These are phyloP conservation scores for Saguinus midas DNA, from an alignment of 2,113 vertebrate species.

Conservation along the genomic window DNA sequence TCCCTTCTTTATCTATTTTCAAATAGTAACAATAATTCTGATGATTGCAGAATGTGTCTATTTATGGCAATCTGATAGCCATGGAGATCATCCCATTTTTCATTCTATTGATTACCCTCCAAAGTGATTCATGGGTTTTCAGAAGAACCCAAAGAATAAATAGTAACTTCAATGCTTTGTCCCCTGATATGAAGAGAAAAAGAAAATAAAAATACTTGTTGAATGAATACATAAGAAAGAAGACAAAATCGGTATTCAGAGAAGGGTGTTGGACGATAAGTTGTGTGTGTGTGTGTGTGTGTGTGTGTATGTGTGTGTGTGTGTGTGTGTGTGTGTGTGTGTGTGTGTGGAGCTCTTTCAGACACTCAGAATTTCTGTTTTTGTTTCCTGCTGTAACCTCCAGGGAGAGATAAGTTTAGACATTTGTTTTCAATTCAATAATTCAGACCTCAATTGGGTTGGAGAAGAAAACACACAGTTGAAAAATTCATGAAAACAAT, in stretches of 20 bases:
- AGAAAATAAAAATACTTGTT: background rate
- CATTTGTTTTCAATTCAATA: background rate
- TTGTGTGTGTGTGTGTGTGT: background rate
- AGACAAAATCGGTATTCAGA: slow-evolving; percentile 30
- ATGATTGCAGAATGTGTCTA: slow-evolving; percentile 77
- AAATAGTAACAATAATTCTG: slow-evolving; percentile 79
- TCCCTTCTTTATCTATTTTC: slow-evolving; percentile 66
- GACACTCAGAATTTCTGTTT: background rate
- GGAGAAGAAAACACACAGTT: background rate
- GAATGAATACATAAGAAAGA: background rate
- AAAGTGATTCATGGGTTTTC: slow-evolving; percentile 66
- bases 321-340: background rate
- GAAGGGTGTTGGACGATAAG: background rate
- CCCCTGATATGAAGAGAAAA: background rate
- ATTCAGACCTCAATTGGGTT: background rate
- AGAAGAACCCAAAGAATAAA: slow-evolving; percentile 64
- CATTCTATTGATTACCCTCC: slow-evolving; percentile 67
- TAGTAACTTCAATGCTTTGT: slow-evolving; percentile 24
- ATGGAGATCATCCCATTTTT: slow-evolving; percentile 52
- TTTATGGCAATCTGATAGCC: slow-evolving; percentile 67
- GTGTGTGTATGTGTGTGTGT: too few relatives aligned
- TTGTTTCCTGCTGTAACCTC: background rate
- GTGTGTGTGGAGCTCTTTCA: background rate
- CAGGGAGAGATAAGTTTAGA: background rate
- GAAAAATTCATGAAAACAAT: slow-evolving; percentile 19